Evolutionary conservation across 2,113 vertebrate genomes (phyloP), one percentile per base, ranked within the genome.

Genomic region (Probosciger aterrimus): DNA sequence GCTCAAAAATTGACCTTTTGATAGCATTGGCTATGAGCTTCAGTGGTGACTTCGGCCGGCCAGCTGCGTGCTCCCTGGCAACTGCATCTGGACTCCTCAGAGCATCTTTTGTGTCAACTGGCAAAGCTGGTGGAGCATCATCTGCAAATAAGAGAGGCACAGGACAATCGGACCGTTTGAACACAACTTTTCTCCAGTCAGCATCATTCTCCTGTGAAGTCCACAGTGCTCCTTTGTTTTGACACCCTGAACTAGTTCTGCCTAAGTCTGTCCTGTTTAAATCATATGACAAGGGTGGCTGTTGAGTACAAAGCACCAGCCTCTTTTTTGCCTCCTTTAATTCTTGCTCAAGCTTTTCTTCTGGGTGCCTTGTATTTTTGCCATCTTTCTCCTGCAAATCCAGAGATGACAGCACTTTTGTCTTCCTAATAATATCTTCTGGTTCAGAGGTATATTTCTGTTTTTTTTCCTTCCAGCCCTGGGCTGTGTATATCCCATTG

Each of bases 11-110:
- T 16, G 98, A 98, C 67, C 64, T 98, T 47, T 84, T 96, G 92
- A 98, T 92, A 6, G 69, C 97, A 25, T 30, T 96, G n/a, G 97
- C 96, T 82, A 98, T 94, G 63, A 98, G 46, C 44, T 60, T 86
- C 41, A 98, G 93, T 0, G 98, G 97, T 11, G 97, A 98, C 85
- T 97, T 98, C 1, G 97, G 97, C 16, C 18, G 96, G 31, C 63
- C 6, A 7, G 53, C 14, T 4, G 62, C 6, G 0, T 31, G 85
- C 20, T 97, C 97, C 39, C 52, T 95, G n/a, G 82, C 63, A 47
- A 43, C 59, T 19, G n/a, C 80, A 14, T 31, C 65, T 4, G 85
- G 74, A 53, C 31, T 16, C 75, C 85, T 94, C 46, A 15, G 47
- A 71, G 64, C 47, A 41, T 49, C 85, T 73, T 84, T 91, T 41